phyloP scores from a whole-genome alignment of 2,888 invertebrate species.

The Lacanobia oleracea region DNA sequence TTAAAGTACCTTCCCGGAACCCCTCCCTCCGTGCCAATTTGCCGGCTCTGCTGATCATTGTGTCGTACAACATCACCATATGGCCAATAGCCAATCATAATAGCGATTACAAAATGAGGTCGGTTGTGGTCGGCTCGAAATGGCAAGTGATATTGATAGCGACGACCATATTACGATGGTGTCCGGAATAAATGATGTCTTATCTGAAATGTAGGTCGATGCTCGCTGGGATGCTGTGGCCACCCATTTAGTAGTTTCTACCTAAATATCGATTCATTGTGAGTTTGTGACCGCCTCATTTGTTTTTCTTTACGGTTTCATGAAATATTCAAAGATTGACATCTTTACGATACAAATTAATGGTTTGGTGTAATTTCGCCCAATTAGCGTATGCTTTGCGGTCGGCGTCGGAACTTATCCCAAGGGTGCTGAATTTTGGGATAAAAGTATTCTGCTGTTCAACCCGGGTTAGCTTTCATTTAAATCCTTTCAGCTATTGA shows the following conservation, averaged over 20 bases:
- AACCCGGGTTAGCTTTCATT: too few relatives aligned
- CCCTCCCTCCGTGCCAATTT: background rate
- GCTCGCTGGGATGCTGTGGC: background rate
- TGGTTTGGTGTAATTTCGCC: too few relatives aligned
- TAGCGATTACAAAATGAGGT: conserved; percentile 60
- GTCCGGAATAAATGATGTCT: conserved; percentile 41
- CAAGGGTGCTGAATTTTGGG: too few relatives aligned
- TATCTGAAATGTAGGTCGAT: conserved; percentile 53
- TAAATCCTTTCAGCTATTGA: background rate
- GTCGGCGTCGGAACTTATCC: too few relatives aligned
- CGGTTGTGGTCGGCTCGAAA: conserved; percentile 45
- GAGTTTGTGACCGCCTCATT: background rate
- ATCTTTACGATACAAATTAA: too few relatives aligned
- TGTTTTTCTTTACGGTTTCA: background rate
- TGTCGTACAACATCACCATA: conserved; percentile 14
- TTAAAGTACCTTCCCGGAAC: too few relatives aligned
- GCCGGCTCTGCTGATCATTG: background rate
- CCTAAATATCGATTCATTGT: conserved; percentile 17
- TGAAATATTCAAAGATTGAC: too few relatives aligned
- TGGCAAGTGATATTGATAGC: conserved; percentile 48
- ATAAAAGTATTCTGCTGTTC: too few relatives aligned
- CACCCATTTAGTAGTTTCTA: conserved; percentile 1
- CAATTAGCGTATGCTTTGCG: too few relatives aligned
- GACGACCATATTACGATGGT: conserved; percentile 23
- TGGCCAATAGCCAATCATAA: conserved; percentile 29